Conservation (phyloP, 2,797 vertebrate species). For the Simalia tracyae region DNA sequence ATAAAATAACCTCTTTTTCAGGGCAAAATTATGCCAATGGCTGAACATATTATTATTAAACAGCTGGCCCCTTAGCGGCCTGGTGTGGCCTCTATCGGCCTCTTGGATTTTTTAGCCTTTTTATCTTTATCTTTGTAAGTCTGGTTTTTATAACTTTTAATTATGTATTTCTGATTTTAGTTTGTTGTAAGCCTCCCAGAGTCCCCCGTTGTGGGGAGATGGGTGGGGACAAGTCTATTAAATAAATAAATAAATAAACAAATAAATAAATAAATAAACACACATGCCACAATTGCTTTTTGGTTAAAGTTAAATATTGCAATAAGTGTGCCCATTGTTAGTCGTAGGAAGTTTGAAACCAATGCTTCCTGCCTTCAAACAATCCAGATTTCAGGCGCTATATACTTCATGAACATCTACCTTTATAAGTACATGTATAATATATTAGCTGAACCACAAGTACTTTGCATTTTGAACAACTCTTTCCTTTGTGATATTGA, state of each 20-base stretch:
- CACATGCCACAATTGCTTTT: neutral
- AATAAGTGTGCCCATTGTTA: neutral
- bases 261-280: neutral
- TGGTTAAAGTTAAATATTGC: neutral
- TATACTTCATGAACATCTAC: neutral
- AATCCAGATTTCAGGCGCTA: neutral
- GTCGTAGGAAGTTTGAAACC: neutral
- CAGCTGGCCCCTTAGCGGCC: neutral
- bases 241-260: no score
- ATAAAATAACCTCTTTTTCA: neutral
- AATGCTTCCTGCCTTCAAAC: conserved; percentile 24
- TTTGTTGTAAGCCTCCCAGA: no score
- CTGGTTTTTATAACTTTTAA: no score
- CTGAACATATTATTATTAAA: neutral
- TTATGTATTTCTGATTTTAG: no score
- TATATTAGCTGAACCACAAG: neutral
- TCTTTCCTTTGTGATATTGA: neutral
- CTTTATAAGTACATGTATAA: neutral
- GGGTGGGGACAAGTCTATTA: no score
- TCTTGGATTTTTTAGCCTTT: no score
- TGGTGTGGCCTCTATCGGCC: no score
- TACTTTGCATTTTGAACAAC: neutral
- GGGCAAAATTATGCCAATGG: conserved; percentile 6
- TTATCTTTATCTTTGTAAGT: no score
- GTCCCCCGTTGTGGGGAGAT: no score